Evolutionary conservation across 2,797 vertebrate species (phyloP).

Genomic region (Argyrosomus regius): DNA sequence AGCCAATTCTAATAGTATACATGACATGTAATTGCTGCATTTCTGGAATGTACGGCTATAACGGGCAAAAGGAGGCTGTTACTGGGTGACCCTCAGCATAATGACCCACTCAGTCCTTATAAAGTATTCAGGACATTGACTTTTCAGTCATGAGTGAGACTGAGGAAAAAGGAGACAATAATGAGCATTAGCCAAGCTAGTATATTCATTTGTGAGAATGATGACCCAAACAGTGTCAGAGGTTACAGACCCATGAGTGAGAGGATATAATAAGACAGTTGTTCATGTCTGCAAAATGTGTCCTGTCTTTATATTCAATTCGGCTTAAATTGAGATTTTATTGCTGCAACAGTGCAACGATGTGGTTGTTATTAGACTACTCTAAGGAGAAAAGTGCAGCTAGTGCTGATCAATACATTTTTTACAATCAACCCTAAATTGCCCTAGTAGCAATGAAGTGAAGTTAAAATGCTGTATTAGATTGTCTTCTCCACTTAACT

Average conservation of each 20-base stretch:
- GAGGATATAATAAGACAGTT: constrained; percentile 46
- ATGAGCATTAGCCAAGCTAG: constrained; percentile 60
- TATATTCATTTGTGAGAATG: constrained; percentile 67
- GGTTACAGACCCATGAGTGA: constrained; percentile 53
- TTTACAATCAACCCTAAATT: constrained; percentile 72
- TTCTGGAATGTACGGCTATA: constrained; percentile 40
- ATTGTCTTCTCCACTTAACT: constrained; percentile 54
- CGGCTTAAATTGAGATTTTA: constrained; percentile 55
- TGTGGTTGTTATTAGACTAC: constrained; percentile 50
- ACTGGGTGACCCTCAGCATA: constrained; percentile 68
- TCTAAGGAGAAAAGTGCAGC: constrained; percentile 62
- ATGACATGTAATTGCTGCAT: constrained; percentile 54
- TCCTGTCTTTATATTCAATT: constrained; percentile 42
- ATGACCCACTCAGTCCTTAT: constrained; percentile 64
- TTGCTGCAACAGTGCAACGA: constrained; percentile 45
- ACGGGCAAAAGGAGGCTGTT: constrained; percentile 54
- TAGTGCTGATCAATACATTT: constrained; percentile 70
- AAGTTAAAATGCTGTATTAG: constrained; percentile 59
- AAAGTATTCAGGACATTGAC: constrained; percentile 73
- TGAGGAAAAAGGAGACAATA: constrained; percentile 57
- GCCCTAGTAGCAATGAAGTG: constrained; percentile 59
- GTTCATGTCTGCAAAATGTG: constrained; percentile 48
- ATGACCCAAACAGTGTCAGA: constrained; percentile 67
- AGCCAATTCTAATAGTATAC: constrained; percentile 53
- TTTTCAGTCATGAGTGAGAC: constrained; percentile 66